Evolutionary conservation across 1,140 invertebrate species (phyloP).

Genomic region (Drosophila lacertosa): DNA sequence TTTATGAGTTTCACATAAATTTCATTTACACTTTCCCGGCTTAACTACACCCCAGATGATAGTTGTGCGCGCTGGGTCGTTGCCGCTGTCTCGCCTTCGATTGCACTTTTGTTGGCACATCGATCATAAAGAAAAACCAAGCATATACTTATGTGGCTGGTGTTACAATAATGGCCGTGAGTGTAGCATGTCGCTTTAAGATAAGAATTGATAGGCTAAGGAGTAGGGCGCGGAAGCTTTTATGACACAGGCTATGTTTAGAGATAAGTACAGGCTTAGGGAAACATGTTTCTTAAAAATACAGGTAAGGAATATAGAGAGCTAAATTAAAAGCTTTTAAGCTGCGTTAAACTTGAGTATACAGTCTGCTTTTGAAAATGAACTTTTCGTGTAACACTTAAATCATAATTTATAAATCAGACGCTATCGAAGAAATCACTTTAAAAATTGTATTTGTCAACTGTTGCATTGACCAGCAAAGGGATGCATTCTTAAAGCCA

Average conservation of each 20-base stretch:
- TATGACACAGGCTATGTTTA: not conserved
- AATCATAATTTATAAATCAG: too few relatives aligned
- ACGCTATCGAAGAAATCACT: not conserved
- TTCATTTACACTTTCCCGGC: conserved; percentile 8
- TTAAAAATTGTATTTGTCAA: conserved; percentile 40
- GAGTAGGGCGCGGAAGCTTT: not conserved
- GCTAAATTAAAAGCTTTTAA: conserved; percentile 22
- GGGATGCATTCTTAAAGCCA: conserved; percentile 11
- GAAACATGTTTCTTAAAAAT: not conserved
- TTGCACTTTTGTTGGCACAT: conserved; percentile 61
- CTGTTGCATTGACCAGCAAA: conserved; percentile 11
- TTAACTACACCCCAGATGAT: conserved; percentile 55
- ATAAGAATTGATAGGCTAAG: conserved; percentile 12
- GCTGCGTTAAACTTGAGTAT: not conserved
- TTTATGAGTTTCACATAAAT: conserved; percentile 46
- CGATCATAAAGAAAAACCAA: conserved; percentile 58
- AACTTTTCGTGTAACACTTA: too few relatives aligned
- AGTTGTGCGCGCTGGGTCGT: conserved; percentile 37
- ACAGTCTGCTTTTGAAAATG: too few relatives aligned
- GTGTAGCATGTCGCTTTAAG: conserved; percentile 2
- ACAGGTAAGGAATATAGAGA: conserved; percentile 4
- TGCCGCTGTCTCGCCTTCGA: conserved; percentile 26
- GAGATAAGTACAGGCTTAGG: not conserved
- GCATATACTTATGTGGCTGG: conserved; percentile 6
- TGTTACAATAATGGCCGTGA: conserved; percentile 22